These are phyloP conservation scores for Phrynocephalus vlangalii DNA, from an alignment of 2,797 vertebrate species.

Conservation along the genomic window DNA sequence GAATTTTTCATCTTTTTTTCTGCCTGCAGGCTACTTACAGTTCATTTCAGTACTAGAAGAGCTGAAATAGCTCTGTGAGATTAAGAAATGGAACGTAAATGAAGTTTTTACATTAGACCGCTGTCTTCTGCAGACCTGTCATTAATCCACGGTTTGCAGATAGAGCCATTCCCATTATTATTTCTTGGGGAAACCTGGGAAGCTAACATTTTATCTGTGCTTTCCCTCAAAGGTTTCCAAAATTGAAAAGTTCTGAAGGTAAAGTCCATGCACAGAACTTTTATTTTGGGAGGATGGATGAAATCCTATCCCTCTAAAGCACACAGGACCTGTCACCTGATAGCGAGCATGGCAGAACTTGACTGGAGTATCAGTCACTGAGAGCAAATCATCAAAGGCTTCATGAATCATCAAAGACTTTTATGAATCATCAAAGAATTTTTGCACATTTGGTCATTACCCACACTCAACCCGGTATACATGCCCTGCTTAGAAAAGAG, in stretches of 20 bases:
- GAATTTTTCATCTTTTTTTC: neutral
- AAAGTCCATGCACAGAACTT: constrained; percentile 27
- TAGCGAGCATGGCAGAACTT: neutral
- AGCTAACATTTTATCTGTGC: neutral
- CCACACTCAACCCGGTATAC: too few species aligned
- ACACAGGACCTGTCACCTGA: constrained; percentile 25
- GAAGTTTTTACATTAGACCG: constrained; percentile 8
- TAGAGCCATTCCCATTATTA: constrained; percentile 27
- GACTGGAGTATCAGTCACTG: constrained; percentile 5
- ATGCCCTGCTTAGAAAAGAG: too few species aligned
- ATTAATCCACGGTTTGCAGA: constrained; percentile 23
- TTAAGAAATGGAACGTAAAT: constrained; percentile 39
- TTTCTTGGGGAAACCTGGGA: neutral
- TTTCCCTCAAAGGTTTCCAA: constrained; percentile 35
- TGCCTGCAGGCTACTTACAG: constrained; percentile 19
- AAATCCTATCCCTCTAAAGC: neutral
- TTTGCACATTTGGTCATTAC: neutral
- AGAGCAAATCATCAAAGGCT: constrained; percentile 29
- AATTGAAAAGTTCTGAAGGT: neutral
- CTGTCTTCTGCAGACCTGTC: constrained; percentile 7
- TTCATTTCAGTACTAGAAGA: neutral
- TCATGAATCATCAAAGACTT: neutral
- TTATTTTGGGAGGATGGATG: neutral
- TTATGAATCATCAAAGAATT: constrained; percentile 30
- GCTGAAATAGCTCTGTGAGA: constrained; percentile 21